A percentile compares a stretch with the other conserved stretches of the same genome.
phyloP scores from a whole-genome alignment of 2,888 invertebrate genomes.

The Netelia virgata region DNA sequence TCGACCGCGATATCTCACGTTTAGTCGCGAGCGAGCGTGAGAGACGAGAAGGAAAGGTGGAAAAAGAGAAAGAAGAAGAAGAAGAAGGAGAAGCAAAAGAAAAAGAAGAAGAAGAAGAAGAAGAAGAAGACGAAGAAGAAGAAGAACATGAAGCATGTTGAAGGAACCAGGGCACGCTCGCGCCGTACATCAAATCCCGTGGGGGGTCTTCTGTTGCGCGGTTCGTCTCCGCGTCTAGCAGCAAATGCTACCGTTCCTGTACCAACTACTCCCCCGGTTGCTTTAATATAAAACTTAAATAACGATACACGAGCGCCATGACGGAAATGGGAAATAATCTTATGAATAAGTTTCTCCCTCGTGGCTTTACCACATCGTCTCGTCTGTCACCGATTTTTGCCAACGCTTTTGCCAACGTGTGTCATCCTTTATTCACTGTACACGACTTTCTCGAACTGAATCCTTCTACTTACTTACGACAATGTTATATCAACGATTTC shows the following conservation, averaged over 20 bases:
- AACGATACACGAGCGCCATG: conserved; percentile 83
- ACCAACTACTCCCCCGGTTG: conserved; percentile 54
- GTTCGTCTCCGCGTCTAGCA: conserved; percentile 54
- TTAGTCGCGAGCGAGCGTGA: conserved; percentile 77
- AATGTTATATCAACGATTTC: neutral
- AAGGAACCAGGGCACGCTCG: conserved; percentile 83
- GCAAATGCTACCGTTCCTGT: conserved; percentile 73
- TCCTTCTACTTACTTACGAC: neutral
- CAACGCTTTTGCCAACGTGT: neutral
- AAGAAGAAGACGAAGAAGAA: conserved; percentile 39
- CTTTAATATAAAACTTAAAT: conserved; percentile 85
- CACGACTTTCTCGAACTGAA: neutral
- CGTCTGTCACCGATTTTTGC: conserved; percentile 36
- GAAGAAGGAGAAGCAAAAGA: conserved; percentile 38
- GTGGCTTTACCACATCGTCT: conserved; percentile 48
- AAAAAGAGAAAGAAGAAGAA: conserved; percentile 31
- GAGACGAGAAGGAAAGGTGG: conserved; percentile 37
- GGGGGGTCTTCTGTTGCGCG: conserved; percentile 58
- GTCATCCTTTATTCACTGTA: conserved; percentile 16
- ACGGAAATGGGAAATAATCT: conserved; percentile 84
- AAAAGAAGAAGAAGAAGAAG: conserved; percentile 42
- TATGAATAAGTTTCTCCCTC: conserved; percentile 79
- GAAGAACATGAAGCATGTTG: conserved; percentile 68
- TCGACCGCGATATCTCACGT: conserved; percentile 83
- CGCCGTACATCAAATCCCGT: conserved; percentile 82